phyloP scores from a whole-genome alignment of 37 sponge, comb jelly and placozoan species.

The Eunapius fragilis region DNA sequence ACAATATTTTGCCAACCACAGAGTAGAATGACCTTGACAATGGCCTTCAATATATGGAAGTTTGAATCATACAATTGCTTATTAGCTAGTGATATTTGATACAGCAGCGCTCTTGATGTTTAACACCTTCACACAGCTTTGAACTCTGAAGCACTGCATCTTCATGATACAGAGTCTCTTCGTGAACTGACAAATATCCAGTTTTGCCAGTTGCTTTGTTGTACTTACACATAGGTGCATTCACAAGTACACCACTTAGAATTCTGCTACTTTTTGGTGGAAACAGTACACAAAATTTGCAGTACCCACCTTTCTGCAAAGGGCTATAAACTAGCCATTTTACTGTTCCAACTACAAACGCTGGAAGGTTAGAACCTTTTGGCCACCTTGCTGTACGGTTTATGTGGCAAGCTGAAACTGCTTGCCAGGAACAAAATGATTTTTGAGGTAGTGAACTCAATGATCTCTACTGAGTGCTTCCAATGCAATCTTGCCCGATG shows the following conservation, averaged over 20 bases:
- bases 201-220: constrained; percentile 14
- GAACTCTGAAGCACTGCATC: not conserved
- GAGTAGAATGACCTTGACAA: constrained; percentile 33
- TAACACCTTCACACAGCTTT: not conserved
- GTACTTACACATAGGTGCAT: constrained; percentile 22
- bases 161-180: not conserved
- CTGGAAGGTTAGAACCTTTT: constrained; percentile 17
- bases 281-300: constrained; percentile 41
- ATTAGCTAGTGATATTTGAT: not conserved
- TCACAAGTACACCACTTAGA: constrained; percentile 35
- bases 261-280: constrained; percentile 9
- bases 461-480: too few relatives aligned
- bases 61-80: not conserved
- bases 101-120: constrained; percentile 9
- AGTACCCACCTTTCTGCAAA: constrained; percentile 43
- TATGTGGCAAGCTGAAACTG: too few relatives aligned
- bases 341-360: constrained; percentile 12
- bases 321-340: constrained; percentile 30
- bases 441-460: too few relatives aligned
- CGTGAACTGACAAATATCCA: not conserved
- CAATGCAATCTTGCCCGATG: too few relatives aligned
- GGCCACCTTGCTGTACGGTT: too few relatives aligned
- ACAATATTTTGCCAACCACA: too few relatives aligned
- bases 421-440: too few relatives aligned
- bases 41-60: constrained; percentile 23